Base-by-base conservation (phyloP, 1,140 invertebrate genomes). In the Caenorhabditis remanei region DNA sequence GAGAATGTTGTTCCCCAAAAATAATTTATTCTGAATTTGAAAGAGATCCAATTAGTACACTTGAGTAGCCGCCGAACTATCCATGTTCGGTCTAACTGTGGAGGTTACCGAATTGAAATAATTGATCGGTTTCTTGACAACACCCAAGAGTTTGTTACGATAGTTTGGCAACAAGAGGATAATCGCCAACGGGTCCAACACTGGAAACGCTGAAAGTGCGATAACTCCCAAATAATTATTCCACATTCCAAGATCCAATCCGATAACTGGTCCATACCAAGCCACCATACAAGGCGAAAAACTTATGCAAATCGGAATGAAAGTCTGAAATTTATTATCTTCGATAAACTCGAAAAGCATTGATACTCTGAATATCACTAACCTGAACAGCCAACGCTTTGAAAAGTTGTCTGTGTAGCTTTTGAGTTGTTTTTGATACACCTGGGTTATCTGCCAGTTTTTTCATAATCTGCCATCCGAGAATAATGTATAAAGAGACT, bases 301-400 rank as follows among this genome's bases (percentile, higher is more conserved):
- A 46, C 65, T 71, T 4, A 71, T 71, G 65, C 65, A 71, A n/a
- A 71, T 71, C 13, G 65, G 65, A 46, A 71, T 71, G 65, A 71
- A 71, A 4, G 65, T 71, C 65, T 71, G 65, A 43, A 65, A 65
- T 4, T 32, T 24, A 1, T 32, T 65, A 24, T 65, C 40, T 65
- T 40, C 21, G 21, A 40, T 1, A 9, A 7, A 4, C 21, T 65
- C 32, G 9, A 67, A 67, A 67, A 24, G 43, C 6, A 16, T 0
- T 11, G 32, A 67, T 21, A 19, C 4, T 19, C 19, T 43, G 40
- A 19, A 46, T 19, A 43, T 58, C 56, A 16, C 24, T 63, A 5
- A 63, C 61, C 24, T 63, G 61, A 40, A 63, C 61, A 63, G 61
- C 61, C 24, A 63, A 63, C 13, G 61, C 61, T 40, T 63, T 63